Evolutionary conservation across 1,140 invertebrate species (phyloP).

Genomic region (Brachionus rubens): DNA sequence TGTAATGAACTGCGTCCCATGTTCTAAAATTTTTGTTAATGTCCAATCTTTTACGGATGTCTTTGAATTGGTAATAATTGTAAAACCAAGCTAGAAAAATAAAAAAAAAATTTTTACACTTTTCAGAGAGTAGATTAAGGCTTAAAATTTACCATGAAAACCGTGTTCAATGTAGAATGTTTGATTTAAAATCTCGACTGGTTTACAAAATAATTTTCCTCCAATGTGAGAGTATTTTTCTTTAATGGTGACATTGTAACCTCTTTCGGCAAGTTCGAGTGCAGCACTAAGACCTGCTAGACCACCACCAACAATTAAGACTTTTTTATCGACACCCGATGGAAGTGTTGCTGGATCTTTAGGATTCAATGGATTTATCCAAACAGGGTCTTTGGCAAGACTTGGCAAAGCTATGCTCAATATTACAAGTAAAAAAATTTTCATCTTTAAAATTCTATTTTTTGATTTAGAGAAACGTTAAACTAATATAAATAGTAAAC

Average conservation of each 20-base stretch:
- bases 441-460: too few relatives aligned
- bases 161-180: constrained; percentile 46
- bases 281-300: constrained; percentile 47
- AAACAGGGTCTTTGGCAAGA: neutral
- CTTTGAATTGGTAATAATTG: constrained; percentile 47
- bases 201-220: constrained; percentile 44
- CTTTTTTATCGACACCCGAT: neutral
- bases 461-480: too few relatives aligned
- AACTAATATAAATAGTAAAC: too few relatives aligned
- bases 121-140: too few relatives aligned
- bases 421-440: too few relatives aligned
- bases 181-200: constrained; percentile 34
- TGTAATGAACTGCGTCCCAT: constrained; percentile 47
- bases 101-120: neutral
- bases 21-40: constrained; percentile 43
- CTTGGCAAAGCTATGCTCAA: too few relatives aligned
- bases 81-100: constrained; percentile 45
- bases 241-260: constrained; percentile 47
- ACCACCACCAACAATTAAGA: constrained; percentile 44
- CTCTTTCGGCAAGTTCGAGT: constrained; percentile 45
- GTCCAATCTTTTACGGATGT: constrained; percentile 36
- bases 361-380: constrained; percentile 33
- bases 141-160: constrained; percentile 47
- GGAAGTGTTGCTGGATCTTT: neutral
- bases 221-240: constrained; percentile 40